phyloP scores from a whole-genome alignment of 1,140 invertebrate species.

The Lepidurus apus region DNA sequence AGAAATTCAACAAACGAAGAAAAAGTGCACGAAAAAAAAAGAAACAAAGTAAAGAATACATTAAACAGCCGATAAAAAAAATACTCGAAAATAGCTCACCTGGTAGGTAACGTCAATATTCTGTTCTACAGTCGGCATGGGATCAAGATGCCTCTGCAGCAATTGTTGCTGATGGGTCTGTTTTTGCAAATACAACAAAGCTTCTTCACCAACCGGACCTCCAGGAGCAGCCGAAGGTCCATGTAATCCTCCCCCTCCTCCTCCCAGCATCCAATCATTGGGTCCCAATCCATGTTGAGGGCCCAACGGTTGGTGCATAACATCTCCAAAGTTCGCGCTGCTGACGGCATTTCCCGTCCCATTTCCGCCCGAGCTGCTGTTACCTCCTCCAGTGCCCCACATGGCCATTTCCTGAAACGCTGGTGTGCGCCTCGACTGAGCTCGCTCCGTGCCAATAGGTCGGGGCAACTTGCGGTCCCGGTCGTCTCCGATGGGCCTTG shows the following conservation, averaged over 20 bases:
- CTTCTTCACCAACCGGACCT: slow-evolving; percentile 23
- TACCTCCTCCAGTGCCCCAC: slow-evolving; percentile 17
- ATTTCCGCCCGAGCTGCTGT: background rate
- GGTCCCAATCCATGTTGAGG: background rate
- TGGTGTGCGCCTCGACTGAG: slow-evolving; percentile 25
- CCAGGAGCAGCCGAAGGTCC: slow-evolving; percentile 22
- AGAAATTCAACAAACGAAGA: background rate
- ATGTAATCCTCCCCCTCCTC: slow-evolving; percentile 24
- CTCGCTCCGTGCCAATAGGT: slow-evolving; percentile 29
- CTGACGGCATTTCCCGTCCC: slow-evolving; percentile 6
- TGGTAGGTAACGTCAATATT: slow-evolving; percentile 26
- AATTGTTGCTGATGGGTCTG: slow-evolving; percentile 29
- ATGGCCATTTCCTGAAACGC: slow-evolving; percentile 24
- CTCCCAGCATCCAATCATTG: slow-evolving; percentile 30
- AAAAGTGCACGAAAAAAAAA: background rate
- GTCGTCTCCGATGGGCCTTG: slow-evolving; percentile 23
- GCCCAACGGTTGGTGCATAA: slow-evolving; percentile 20
- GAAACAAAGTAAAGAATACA: background rate
- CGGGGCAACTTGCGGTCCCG: slow-evolving; percentile 23
- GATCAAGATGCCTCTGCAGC: slow-evolving; percentile 29
- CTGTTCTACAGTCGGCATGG: slow-evolving; percentile 23
- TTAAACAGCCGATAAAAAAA: background rate
- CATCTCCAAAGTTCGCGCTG: background rate
- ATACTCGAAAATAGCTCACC: slow-evolving; percentile 1
- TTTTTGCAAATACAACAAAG: slow-evolving; percentile 29